Conservation (phyloP, 2,797 vertebrate genomes). For the Neopelma chrysocephalum region DNA sequence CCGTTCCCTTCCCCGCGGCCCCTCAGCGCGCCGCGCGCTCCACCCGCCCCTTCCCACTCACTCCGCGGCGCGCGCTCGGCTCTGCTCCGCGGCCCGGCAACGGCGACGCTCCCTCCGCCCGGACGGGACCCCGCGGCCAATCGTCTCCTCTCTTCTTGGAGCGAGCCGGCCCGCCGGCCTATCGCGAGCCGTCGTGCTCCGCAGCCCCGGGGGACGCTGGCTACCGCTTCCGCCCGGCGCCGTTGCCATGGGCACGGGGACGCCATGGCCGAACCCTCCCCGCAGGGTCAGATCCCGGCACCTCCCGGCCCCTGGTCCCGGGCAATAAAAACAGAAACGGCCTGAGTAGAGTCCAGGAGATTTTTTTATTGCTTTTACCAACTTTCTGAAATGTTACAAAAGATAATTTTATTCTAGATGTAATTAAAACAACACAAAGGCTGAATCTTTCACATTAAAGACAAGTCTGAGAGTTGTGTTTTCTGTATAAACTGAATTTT, state of each 20-base stretch:
- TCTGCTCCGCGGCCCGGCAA: rapidly evolving
- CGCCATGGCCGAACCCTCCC: neutral
- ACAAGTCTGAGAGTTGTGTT: conserved; percentile 33
- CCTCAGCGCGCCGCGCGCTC: neutral
- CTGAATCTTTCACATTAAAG: conserved; percentile 70
- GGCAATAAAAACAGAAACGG: neutral
- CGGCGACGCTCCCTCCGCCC: rapidly evolving
- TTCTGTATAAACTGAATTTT: conserved; percentile 68
- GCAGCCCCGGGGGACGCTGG: rapidly evolving
- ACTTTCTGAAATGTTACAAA: conserved; percentile 77
- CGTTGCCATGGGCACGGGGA: neutral
- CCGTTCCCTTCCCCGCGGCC: neutral
- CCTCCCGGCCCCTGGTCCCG: neutral
- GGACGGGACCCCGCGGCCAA: neutral
- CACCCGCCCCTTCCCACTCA: neutral
- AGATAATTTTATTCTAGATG: conserved; percentile 75
- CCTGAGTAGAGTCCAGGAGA: conserved; percentile 38
- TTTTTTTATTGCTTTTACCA: conserved; percentile 81
- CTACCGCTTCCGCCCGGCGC: neutral
- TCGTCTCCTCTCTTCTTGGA: neutral
- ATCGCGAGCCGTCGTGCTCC: neutral
- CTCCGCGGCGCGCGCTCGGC: neutral
- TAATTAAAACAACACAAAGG: conserved; percentile 74
- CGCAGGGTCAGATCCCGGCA: neutral
- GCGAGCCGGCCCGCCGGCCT: neutral